Evolutionary conservation across 1,140 invertebrate genomes (phyloP), one percentile per base, ranked within the genome.

Genomic region (Batillaria attramentaria): DNA sequence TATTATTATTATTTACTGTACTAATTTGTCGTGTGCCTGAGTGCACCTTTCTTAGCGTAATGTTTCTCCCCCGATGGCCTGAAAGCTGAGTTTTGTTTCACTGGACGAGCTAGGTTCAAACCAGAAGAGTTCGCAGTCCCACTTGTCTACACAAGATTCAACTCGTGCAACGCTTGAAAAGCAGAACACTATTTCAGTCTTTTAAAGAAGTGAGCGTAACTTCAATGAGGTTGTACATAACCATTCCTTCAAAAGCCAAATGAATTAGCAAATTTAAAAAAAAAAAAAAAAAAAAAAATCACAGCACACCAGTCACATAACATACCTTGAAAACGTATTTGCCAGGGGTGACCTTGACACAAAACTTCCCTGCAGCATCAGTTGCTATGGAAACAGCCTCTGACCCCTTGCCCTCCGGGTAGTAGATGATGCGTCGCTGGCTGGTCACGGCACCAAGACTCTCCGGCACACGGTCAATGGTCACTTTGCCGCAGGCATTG

Each of bases 401-500:
- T 60, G 80, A 80, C 33, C 69, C 79, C 35, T 84, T 84, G 66
- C 80, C 81, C 28, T 88, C 83, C 3, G 80, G 84, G 65, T 79
- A 83, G 39, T 86, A 82, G 42, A 84, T 85, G 31, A 89, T 73
- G 68, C 84, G 84, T n/a, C 86, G 80, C 62, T 88, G 83, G 3
- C 73, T 81, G 3, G 84, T 57, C 10, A 83, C 74, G 33, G 81
- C 76, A 41, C 72, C 76, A 1, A 88, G 81, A 78, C 84, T 83
- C 43, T 85, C 85, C 35, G 85, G 84, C 42, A 83, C 77, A 70
- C 86, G 81, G 70, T 87, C 85, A 43, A 89, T 87, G 39, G 81
- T 80, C 0, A 93, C 93, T 85, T 92, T 92, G 39, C 96, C 96
- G 91, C 95, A 96, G 42, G 95, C 92, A 91, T 94, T 93, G 86